phyloP scores from a whole-genome alignment of 1,140 invertebrate species.

The Gryllus bimaculatus region DNA sequence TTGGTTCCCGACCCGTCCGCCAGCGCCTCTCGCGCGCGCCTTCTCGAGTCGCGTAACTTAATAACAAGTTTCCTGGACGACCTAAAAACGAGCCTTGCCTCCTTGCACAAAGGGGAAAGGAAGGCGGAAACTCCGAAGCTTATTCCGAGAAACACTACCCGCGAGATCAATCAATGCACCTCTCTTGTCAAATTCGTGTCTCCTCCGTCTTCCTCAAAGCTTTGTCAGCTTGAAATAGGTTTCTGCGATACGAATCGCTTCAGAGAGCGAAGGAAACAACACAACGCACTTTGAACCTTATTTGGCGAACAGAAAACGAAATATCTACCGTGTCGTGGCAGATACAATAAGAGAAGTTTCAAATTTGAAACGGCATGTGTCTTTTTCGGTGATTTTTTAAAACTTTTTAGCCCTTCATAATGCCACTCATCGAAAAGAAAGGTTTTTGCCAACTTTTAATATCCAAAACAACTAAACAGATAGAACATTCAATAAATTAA shows the following conservation, averaged over 20 bases:
- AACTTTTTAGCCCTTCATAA: no score
- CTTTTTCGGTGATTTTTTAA: no score
- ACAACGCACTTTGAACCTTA: background rate
- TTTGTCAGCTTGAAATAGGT: conserved; percentile 1
- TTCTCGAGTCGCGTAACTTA: background rate
- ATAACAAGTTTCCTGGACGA: background rate
- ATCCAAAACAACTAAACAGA: no score
- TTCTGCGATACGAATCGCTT: background rate
- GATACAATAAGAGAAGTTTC: no score
- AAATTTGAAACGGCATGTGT: no score
- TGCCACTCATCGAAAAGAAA: no score
- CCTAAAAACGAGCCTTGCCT: background rate
- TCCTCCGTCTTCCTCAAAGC: background rate
- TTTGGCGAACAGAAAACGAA: background rate
- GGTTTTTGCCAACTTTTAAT: no score
- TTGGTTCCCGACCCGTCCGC: no score
- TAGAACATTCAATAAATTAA: no score
- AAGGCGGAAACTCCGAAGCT: background rate
- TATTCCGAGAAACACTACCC: background rate
- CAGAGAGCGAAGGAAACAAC: background rate
- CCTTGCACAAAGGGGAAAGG: background rate
- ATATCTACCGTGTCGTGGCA: no score
- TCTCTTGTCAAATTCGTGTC: conserved; percentile 4
- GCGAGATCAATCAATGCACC: background rate
- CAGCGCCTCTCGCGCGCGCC: no score